A percentile compares a stretch with the other conserved stretches of the same genome.
Evolutionary conservation across 2,888 invertebrate species (phyloP).

Genomic region (Agapetus fuscipes): DNA sequence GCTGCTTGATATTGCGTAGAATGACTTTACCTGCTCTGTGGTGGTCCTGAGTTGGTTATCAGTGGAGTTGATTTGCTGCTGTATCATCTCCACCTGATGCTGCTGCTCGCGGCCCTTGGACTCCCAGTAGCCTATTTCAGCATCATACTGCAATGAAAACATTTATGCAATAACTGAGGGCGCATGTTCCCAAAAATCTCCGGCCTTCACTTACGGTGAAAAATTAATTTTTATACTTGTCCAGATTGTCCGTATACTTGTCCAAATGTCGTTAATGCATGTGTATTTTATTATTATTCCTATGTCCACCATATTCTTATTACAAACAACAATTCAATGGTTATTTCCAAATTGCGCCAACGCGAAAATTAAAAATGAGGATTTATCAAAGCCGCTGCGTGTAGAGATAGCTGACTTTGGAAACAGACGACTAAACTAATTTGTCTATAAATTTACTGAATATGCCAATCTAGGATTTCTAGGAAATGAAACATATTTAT

Average conservation of each 20-base stretch:
- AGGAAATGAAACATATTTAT: too few relatives aligned
- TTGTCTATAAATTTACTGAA: too few relatives aligned
- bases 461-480: too few relatives aligned
- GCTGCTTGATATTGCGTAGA: too few relatives aligned
- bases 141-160: conserved; percentile 58
- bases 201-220: neutral
- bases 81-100: conserved; percentile 71
- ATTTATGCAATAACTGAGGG: too few relatives aligned
- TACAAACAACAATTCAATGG: too few relatives aligned
- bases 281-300: neutral
- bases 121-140: conserved; percentile 87
- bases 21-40: conserved; percentile 61
- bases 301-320: too few relatives aligned
- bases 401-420: too few relatives aligned
- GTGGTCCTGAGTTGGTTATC: conserved; percentile 68
- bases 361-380: too few relatives aligned
- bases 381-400: too few relatives aligned
- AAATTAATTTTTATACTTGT: neutral
- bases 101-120: conserved; percentile 80
- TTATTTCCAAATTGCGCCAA: too few relatives aligned
- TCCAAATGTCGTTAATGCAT: neutral
- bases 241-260: neutral
- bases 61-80: conserved; percentile 71
- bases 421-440: too few relatives aligned
- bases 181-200: neutral